Evolutionary conservation across 2,113 vertebrate species (phyloP), one percentile per base, ranked within the genome.

Genomic region (Marcusenius ussheri): DNA sequence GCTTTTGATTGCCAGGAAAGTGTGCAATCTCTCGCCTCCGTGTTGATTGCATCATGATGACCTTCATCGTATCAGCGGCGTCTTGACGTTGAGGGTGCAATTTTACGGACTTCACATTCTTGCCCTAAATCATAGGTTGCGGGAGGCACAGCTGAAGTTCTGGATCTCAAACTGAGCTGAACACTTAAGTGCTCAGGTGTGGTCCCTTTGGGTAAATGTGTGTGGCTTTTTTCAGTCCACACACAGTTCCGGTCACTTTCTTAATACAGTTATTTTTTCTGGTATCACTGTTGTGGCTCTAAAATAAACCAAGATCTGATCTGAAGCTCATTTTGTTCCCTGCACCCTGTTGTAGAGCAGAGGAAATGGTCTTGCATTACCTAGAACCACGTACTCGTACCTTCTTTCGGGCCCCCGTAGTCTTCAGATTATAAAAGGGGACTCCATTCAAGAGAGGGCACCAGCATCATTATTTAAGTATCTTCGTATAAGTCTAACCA

Each of bases 1-100:
- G 88, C 50, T 11, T 45, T 80, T 85, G 84, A 92, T 89, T 89
- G 39, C 89, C 47, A 27, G 49, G 49, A 35, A 88, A 58, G 35
- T 80, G 45, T 70, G 88, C 77, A 27, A 49, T 62, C 39, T 39
- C 84, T 70, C 53, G 31, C 89, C 50, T 62, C 45, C 27, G 21
- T 45, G 19, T 87, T 87, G 50, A 27, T 56, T 51, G 31, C 50
- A 45, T 24, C 49, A 45, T 21, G 70, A 42, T 83, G 31, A 56
- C 35, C n/a, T 24, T 77, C 88, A 50, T 89, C 17, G n/a, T 53
- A 87, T 53, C 31, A 56, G 50, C 49, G 1, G 50, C 5, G 31
- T 49, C 15, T 53, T 8, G 85, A 17, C 1, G 85, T 53, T 87
- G 45, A 49, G 83, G 83, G 83, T 49, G 45, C 47, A 86, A 50